A percentile compares a stretch with the other conserved stretches of the same genome.
phyloP scores from a whole-genome alignment of 2,888 invertebrate species.

The Scaptodrosophila latifasciaeformis region DNA sequence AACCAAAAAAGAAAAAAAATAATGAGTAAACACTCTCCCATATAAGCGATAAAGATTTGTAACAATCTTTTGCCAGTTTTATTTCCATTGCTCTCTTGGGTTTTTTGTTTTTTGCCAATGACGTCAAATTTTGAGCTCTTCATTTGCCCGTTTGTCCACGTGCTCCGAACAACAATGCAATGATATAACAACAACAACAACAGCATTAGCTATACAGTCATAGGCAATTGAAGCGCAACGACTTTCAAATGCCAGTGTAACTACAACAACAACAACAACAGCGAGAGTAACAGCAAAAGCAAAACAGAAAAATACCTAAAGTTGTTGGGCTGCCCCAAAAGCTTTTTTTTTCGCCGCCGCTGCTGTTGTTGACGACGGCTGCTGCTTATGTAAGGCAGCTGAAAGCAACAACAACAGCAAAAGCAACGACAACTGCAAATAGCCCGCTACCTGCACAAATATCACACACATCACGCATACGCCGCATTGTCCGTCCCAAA shows the following conservation, averaged over 20 bases:
- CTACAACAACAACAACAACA: neutral
- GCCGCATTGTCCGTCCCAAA: slow-evolving; percentile 30
- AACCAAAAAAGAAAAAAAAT: slow-evolving; percentile 20
- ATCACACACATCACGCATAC: slow-evolving; percentile 50
- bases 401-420: neutral
- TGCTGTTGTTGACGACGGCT: slow-evolving; percentile 5
- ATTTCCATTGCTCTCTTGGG: neutral
- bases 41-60: neutral
- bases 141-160: slow-evolving; percentile 5
- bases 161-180: slow-evolving; percentile 24
- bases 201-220: slow-evolving; percentile 11
- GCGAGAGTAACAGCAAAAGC: slow-evolving; percentile 14
- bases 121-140: too few relatives aligned
- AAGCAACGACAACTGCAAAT: neutral
- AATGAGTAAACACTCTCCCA: neutral
- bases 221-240: slow-evolving; percentile 25
- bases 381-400: slow-evolving; percentile 4
- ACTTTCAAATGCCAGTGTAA: slow-evolving; percentile 22
- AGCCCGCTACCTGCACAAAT: slow-evolving; percentile 4
- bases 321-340: slow-evolving; percentile 22
- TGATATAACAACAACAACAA: slow-evolving; percentile 20
- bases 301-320: neutral
- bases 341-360: slow-evolving; percentile 4
- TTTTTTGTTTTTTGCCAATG: neutral
- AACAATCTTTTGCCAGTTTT: slow-evolving; percentile 23